Evolutionary conservation across 2,888 invertebrate species (phyloP).

Genomic region (Labia minor): DNA sequence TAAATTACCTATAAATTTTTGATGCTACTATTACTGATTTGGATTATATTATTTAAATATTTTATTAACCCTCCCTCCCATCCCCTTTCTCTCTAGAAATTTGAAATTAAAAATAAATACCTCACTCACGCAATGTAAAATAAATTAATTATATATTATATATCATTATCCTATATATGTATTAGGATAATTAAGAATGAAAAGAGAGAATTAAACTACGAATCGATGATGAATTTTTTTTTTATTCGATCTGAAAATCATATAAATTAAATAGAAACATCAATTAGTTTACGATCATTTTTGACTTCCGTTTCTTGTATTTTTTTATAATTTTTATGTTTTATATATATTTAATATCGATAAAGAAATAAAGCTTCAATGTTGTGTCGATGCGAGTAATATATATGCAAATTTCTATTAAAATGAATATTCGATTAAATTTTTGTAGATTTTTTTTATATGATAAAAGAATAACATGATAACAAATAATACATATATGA

Average conservation of each 20-base stretch:
- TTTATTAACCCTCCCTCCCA: not conserved
- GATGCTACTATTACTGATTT: conserved; percentile 6
- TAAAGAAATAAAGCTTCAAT: conserved; percentile 1
- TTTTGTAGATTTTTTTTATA: not conserved
- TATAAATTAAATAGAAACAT: not conserved
- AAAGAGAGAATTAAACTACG: not conserved
- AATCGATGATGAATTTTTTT: not conserved
- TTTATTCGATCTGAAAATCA: not conserved
- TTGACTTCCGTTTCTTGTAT: too few relatives aligned
- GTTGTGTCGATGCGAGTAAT: not conserved
- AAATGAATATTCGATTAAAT: conserved; percentile 5
- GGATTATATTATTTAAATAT: conserved; percentile 13
- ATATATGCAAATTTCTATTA: conserved; percentile 13
- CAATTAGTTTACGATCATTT: not conserved
- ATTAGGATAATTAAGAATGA: not conserved
- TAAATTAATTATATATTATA: not conserved
- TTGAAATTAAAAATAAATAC: not conserved
- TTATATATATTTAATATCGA: not conserved
- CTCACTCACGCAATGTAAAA: not conserved
- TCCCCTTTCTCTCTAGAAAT: too few relatives aligned
- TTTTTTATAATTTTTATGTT: too few relatives aligned
- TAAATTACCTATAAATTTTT: not conserved
- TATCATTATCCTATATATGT: not conserved
- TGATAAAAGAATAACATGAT: conserved; percentile 7
- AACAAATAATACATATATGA: not conserved